These are phyloP conservation scores for Glareola pratincola DNA, from an alignment of 2,113 vertebrate species.

Conservation along the genomic window DNA sequence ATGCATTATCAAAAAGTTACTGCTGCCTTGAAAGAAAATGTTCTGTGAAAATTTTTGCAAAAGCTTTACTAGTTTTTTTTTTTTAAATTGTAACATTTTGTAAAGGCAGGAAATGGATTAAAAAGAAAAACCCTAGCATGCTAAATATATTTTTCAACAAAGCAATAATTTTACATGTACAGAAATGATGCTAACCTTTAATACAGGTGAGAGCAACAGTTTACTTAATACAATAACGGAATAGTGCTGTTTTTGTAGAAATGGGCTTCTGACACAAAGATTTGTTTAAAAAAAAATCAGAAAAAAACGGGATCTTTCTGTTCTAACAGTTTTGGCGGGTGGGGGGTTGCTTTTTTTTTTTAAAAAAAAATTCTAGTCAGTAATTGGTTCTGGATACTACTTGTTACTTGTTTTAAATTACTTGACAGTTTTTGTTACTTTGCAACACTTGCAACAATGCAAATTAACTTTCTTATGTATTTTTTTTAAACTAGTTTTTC, in stretches of 20 bases:
- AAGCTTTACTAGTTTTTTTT: constrained; percentile 83
- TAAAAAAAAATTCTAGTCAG: constrained; percentile 54
- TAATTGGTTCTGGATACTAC: constrained; percentile 70
- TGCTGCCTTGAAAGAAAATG: constrained; percentile 85
- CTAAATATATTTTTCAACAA: constrained; percentile 85
- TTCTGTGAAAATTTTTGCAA: constrained; percentile 83
- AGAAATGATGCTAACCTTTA: constrained; percentile 83
- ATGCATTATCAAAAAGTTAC: constrained; percentile 84
- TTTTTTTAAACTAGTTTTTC: constrained; percentile 50
- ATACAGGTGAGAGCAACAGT: constrained; percentile 75
- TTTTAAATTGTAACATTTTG: constrained; percentile 81
- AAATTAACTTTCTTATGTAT: constrained; percentile 60
- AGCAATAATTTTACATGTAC: constrained; percentile 87
- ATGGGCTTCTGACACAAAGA: constrained; percentile 75
- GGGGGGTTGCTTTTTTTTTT: not conserved
- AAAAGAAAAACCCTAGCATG: constrained; percentile 73
- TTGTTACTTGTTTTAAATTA: constrained; percentile 73
- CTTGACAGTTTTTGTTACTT: constrained; percentile 71
- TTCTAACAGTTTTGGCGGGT: constrained; percentile 63
- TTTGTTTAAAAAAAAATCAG: constrained; percentile 71
- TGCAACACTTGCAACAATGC: constrained; percentile 67
- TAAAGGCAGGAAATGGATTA: constrained; percentile 80
- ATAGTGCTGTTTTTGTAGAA: constrained; percentile 76
- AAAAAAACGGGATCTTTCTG: constrained; percentile 70
- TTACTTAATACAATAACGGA: constrained; percentile 73